A percentile compares a stretch with the other conserved stretches of the same genome.
phyloP scores from a whole-genome alignment of 2,888 invertebrate genomes.

The Trissonchulus sp. region DNA sequence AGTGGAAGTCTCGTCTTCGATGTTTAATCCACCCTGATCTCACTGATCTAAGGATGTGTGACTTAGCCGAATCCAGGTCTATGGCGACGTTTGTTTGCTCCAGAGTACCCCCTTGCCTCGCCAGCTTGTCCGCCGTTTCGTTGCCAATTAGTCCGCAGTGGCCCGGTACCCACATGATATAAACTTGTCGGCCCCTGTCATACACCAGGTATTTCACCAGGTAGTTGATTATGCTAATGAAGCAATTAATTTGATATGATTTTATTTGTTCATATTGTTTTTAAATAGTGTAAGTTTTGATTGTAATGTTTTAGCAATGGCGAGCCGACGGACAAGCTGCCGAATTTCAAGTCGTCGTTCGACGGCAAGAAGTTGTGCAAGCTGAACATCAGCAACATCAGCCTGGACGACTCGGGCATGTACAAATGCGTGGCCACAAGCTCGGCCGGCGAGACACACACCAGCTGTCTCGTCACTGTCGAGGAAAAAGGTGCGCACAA shows the following conservation, averaged over 20 bases:
- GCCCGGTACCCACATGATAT: too few species aligned
- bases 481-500: constrained; percentile 40
- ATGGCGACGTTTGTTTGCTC: too few species aligned
- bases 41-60: too few species aligned
- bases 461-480: constrained; percentile 45
- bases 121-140: too few species aligned
- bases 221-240: too few species aligned
- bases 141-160: too few species aligned
- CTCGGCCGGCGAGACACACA: constrained; percentile 47
- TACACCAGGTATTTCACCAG: too few species aligned
- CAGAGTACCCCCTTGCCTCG: too few species aligned
- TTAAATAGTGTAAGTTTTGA: background rate
- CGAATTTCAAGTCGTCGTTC: constrained; percentile 41
- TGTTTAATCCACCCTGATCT: too few species aligned
- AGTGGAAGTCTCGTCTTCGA: too few species aligned
- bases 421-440: constrained; percentile 47
- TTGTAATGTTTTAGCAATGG: constrained; percentile 12
- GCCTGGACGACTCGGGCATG: constrained; percentile 42
- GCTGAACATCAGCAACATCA: constrained; percentile 43
- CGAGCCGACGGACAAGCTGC: background rate
- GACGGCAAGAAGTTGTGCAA: constrained; percentile 44
- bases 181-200: too few species aligned
- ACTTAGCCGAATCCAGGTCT: too few species aligned
- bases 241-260: background rate
- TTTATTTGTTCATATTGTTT: background rate